A percentile compares a stretch with the other conserved stretches of the same genome.
These are phyloP conservation scores for Regulus satrapa DNA, from an alignment of 2,113 vertebrate species.

Conservation along the genomic window DNA sequence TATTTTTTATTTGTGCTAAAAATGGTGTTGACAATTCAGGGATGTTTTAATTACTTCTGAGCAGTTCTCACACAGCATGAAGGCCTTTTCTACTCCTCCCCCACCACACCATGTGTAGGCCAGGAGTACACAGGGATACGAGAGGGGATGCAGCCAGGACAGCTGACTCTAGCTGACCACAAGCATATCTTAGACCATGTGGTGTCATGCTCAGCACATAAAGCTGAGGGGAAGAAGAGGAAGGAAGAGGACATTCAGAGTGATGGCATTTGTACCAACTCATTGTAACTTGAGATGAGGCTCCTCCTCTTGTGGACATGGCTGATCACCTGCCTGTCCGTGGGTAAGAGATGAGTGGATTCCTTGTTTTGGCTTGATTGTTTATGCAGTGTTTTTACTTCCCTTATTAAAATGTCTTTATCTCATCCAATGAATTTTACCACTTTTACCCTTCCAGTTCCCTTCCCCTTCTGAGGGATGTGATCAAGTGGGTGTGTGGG, in stretches of 20 bases:
- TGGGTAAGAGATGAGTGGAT: neutral
- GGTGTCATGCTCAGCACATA: neutral
- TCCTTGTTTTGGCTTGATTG: neutral
- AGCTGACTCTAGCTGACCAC: neutral
- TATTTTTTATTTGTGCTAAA: neutral
- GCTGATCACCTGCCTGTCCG: neutral
- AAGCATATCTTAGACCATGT: neutral
- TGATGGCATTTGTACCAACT: neutral
- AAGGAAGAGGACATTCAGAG: neutral
- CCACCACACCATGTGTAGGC: no score
- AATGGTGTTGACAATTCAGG: neutral
- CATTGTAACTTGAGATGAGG: rapidly evolving
- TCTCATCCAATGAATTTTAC: neutral
- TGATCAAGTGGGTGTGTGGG: neutral
- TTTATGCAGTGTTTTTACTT: neutral
- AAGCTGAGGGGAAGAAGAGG: neutral
- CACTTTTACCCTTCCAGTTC: neutral
- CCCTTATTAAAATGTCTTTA: neutral
- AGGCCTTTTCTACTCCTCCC: neutral
- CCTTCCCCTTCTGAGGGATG: rapidly evolving
- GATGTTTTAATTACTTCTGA: neutral
- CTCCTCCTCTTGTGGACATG: neutral
- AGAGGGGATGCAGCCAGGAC: neutral
- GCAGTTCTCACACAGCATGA: neutral
- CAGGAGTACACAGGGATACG: neutral